Conservation (phyloP, 1,140 invertebrate species). For the Drosophila prosaltans region DNA sequence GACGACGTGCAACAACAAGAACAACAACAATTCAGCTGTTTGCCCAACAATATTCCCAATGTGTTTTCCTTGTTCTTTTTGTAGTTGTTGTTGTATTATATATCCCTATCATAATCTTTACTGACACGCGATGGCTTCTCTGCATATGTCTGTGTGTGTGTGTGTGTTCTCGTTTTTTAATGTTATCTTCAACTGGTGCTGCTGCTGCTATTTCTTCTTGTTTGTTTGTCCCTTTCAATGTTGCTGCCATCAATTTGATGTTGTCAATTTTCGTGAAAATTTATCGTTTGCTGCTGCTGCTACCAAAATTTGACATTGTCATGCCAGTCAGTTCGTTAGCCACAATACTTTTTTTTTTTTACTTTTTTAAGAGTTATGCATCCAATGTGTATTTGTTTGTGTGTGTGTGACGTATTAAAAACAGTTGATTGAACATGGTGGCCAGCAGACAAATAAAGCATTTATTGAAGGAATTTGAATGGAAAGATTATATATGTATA, state of each 20-base stretch:
- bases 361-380: constrained; percentile 34
- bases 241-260: constrained; percentile 75
- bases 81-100: constrained; percentile 57
- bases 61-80: constrained; percentile 4
- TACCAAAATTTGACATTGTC: constrained; percentile 77
- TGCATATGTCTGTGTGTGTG: constrained; percentile 12
- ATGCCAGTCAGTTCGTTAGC: constrained; percentile 78
- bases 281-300: constrained; percentile 67
- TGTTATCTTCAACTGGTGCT: constrained; percentile 58
- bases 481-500: background rate
- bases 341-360: constrained; percentile 15
- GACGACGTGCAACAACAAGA: constrained; percentile 28
- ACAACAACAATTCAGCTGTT: constrained; percentile 44
- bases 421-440: constrained; percentile 47
- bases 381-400: background rate
- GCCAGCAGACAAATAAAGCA: background rate
- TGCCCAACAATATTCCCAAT: constrained; percentile 42
- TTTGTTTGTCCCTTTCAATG: constrained; percentile 56
- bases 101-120: constrained; percentile 75
- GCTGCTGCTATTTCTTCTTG: constrained; percentile 32
- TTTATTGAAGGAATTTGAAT: constrained; percentile 7
- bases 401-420: constrained; percentile 49
- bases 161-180: constrained; percentile 45
- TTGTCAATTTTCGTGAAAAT: constrained; percentile 80
- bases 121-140: constrained; percentile 68